Evolutionary conservation across 1,140 invertebrate species (phyloP).

Genomic region (Leptinotarsa texana): DNA sequence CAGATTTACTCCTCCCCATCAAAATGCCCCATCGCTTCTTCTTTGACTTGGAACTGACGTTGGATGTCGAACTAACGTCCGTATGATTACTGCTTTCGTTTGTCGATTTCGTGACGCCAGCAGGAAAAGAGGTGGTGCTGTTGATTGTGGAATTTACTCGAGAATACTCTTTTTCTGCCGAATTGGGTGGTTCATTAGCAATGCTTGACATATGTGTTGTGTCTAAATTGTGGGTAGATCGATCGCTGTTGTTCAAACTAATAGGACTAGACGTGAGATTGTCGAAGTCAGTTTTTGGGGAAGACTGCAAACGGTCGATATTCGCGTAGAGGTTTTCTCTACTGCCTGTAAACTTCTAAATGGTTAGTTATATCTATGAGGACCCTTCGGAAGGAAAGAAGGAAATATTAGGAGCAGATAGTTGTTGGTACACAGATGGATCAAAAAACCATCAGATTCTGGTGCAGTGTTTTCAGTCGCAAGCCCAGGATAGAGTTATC

Average conservation of each 20-base stretch:
- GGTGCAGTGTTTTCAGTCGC: too few relatives aligned
- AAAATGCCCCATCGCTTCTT: constrained; percentile 67
- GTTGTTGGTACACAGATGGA: too few relatives aligned
- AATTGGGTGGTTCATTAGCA: constrained; percentile 4
- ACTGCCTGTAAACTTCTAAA: constrained; percentile 22
- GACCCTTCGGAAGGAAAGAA: too few relatives aligned
- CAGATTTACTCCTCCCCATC: constrained; percentile 61
- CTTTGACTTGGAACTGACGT: constrained; percentile 59
- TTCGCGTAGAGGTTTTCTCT: constrained; percentile 51
- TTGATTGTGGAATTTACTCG: constrained; percentile 23
- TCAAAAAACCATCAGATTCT: too few relatives aligned
- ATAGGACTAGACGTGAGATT: constrained; percentile 27
- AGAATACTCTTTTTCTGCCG: constrained; percentile 29
- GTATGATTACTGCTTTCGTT: constrained; percentile 36
- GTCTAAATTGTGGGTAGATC: constrained; percentile 41
- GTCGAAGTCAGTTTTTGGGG: constrained; percentile 43
- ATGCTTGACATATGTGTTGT: constrained; percentile 10
- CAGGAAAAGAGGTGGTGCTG: constrained; percentile 15
- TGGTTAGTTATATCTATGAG: neutral
- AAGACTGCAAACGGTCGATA: constrained; percentile 36
- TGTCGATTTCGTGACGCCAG: neutral
- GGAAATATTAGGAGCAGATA: too few relatives aligned
- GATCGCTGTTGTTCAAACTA: constrained; percentile 32
- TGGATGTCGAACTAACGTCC: constrained; percentile 44
- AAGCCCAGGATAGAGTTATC: too few relatives aligned